These are phyloP conservation scores for Allophyes oxyacanthae DNA, from an alignment of 2,888 invertebrate genomes.

Conservation along the genomic window DNA sequence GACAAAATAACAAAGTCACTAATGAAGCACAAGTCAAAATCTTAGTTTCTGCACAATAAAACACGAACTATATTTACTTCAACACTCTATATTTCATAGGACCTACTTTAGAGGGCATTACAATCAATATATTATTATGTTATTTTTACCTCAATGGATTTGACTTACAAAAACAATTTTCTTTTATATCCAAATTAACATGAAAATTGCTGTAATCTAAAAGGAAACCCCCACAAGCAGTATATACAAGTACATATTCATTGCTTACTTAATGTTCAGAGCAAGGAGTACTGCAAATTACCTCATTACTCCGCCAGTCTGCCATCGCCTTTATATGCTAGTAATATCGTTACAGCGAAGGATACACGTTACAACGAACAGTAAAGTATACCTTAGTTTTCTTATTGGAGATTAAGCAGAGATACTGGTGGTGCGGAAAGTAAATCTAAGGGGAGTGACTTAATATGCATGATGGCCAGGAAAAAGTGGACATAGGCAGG, in stretches of 20 bases:
- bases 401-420: conserved; percentile 22
- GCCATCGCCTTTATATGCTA: conserved; percentile 29
- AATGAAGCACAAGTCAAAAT: too few species aligned
- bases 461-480: too few species aligned
- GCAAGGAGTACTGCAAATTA: conserved; percentile 40
- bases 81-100: too few species aligned
- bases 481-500: too few species aligned
- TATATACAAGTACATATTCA: conserved; percentile 36
- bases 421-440: conserved; percentile 16
- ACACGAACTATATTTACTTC: too few species aligned
- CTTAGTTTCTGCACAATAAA: too few species aligned
- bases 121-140: too few species aligned
- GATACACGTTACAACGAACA: conserved; percentile 44
- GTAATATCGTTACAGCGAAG: conserved; percentile 37
- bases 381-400: conserved; percentile 35
- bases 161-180: conserved; percentile 10
- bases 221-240: conserved; percentile 7
- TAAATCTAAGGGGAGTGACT: too few species aligned
- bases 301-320: conserved; percentile 32
- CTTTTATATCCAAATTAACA: conserved; percentile 7
- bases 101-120: too few species aligned
- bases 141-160: too few species aligned
- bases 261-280: conserved; percentile 40
- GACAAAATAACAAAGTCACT: too few species aligned
- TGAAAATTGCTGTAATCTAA: conserved; percentile 5